Evolutionary conservation across 2,113 vertebrate genomes (phyloP).

Genomic region (Colossoma macropomum): DNA sequence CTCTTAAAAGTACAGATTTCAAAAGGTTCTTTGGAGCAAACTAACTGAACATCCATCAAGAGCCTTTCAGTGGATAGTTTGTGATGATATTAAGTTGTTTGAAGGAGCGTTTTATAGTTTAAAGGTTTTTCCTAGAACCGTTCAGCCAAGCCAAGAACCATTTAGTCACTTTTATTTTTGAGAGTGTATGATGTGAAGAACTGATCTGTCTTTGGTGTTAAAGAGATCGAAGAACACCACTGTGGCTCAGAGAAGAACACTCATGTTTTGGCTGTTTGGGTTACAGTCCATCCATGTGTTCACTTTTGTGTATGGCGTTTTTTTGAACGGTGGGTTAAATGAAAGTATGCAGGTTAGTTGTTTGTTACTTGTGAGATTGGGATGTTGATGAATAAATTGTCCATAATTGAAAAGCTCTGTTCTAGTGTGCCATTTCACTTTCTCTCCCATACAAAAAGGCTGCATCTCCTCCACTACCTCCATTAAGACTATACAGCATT

Average conservation of each 20-base stretch:
- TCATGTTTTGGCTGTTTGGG: not conserved
- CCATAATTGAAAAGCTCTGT: not conserved
- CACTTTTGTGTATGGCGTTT: not conserved
- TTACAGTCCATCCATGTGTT: not conserved
- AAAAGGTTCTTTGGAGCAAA: not conserved
- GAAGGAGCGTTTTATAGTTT: too few species aligned
- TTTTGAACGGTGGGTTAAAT: not conserved
- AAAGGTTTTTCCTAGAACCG: too few species aligned
- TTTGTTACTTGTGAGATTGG: not conserved
- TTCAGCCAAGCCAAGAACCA: too few species aligned
- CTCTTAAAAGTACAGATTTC: not conserved
- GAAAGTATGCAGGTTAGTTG: not conserved
- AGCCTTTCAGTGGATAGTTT: too few species aligned
- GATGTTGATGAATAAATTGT: slow-evolving; percentile 1
- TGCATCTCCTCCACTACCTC: not conserved
- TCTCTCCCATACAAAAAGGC: not conserved
- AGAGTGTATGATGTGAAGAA: not conserved
- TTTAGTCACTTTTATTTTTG: not conserved
- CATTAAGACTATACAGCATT: too few species aligned
- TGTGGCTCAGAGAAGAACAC: not conserved
- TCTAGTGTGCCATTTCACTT: not conserved
- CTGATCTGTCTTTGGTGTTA: not conserved
- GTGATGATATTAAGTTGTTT: too few species aligned
- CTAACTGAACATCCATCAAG: too few species aligned
- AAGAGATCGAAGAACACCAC: not conserved